These are phyloP conservation scores for Thymallus thymallus DNA, from an alignment of 2,113 vertebrate genomes.

Conservation along the genomic window DNA sequence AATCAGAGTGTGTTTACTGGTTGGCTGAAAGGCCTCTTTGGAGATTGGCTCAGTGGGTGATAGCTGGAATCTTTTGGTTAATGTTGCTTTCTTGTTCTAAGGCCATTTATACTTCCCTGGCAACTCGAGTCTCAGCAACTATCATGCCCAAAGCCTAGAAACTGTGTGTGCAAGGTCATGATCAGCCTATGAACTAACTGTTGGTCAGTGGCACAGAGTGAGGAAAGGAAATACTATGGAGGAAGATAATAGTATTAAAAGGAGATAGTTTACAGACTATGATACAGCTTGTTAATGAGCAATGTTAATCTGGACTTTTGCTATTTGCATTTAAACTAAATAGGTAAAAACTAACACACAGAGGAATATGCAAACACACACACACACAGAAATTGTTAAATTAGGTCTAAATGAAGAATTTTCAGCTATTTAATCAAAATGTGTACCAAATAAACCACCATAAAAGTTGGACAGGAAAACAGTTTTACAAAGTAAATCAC, in stretches of 20 bases:
- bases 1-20: too few species aligned
- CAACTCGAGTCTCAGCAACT: too few species aligned
- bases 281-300: neutral
- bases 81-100: too few species aligned
- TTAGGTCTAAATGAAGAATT: constrained; percentile 6
- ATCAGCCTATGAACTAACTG: neutral
- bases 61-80: too few species aligned
- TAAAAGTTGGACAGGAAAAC: constrained; percentile 16
- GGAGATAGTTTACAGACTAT: neutral
- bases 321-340: neutral
- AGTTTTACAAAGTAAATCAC: constrained; percentile 37
- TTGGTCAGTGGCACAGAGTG: neutral
- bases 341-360: neutral
- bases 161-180: too few species aligned
- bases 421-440: constrained; percentile 5
- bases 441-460: constrained; percentile 2
- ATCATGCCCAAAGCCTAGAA: too few species aligned
- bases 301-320: too few species aligned
- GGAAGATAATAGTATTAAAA: neutral
- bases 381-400: neutral
- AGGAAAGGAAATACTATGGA: neutral
- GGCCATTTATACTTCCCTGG: too few species aligned
- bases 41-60: too few species aligned
- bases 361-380: neutral
- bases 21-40: too few species aligned